A percentile compares a stretch with the other conserved stretches of the same genome.
Conservation (phyloP, 2,888 invertebrate genomes). For the Heliconius hortense region DNA sequence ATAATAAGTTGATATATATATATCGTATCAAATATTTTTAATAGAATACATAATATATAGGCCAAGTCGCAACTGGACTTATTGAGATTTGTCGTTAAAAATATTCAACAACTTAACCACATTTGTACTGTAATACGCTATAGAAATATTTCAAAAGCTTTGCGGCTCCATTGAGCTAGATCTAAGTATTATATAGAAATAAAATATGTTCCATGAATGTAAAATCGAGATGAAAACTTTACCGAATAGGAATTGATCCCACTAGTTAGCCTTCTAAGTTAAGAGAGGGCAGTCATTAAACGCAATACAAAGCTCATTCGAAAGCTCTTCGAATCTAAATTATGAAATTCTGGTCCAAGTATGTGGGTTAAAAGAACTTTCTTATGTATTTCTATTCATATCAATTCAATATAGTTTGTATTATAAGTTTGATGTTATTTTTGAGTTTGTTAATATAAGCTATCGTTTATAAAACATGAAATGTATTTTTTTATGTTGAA, state of each 20-base stretch:
- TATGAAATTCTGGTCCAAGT: neutral
- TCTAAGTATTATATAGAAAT: slow-evolving; percentile 11
- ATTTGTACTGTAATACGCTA: slow-evolving; percentile 1
- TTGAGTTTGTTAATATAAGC: neutral
- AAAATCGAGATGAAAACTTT: slow-evolving; percentile 17
- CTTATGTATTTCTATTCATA: slow-evolving; percentile 9
- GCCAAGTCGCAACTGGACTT: neutral
- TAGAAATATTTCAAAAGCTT: slow-evolving; percentile 18
- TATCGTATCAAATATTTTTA: neutral
- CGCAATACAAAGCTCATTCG: slow-evolving; percentile 21
- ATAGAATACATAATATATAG: neutral
- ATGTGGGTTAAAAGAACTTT: slow-evolving; percentile 16
- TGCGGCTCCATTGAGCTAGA: slow-evolving; percentile 1
- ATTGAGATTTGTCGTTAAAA: neutral
- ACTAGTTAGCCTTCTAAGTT: slow-evolving; percentile 22
- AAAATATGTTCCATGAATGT: slow-evolving; percentile 15
- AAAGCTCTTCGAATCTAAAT: neutral
- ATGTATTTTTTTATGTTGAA: neutral
- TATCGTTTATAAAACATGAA: neutral
- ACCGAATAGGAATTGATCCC: slow-evolving; percentile 12
- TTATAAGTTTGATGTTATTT: neutral
- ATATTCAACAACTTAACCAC: slow-evolving; percentile 3
- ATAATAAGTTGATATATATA: too few species aligned
- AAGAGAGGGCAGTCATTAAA: slow-evolving; percentile 24
- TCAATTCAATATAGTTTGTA: slow-evolving; percentile 11